These are phyloP conservation scores for Merluccius polli DNA, from an alignment of 2,797 vertebrate genomes.

Conservation along the genomic window DNA sequence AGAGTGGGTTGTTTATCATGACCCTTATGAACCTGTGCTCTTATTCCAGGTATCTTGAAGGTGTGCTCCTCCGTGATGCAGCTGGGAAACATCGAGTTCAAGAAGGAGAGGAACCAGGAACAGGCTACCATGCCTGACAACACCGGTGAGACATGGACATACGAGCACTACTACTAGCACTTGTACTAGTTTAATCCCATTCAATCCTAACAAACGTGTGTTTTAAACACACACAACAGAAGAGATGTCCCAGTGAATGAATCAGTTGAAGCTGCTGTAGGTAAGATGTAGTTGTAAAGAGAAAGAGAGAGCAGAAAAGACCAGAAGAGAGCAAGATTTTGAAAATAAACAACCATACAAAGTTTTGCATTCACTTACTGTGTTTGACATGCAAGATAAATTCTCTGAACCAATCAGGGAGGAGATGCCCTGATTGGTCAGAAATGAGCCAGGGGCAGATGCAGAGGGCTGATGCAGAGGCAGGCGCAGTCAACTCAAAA, in stretches of 20 bases:
- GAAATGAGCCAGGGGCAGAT: background rate
- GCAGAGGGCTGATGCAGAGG: background rate
- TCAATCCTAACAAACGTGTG: background rate
- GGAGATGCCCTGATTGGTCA: too few species aligned
- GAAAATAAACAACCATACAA: too few species aligned
- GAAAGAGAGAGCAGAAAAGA: too few species aligned
- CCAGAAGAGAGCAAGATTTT: too few species aligned
- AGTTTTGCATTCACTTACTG: background rate
- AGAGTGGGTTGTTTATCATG: background rate
- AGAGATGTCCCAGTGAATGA: background rate
- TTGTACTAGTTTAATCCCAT: background rate
- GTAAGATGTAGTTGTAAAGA: too few species aligned
- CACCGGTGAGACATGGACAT: constrained; percentile 76
- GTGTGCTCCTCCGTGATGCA: constrained; percentile 93
- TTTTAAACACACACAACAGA: background rate
- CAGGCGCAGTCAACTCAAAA: too few species aligned
- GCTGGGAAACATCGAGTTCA: constrained; percentile 95
- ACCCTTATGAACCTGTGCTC: background rate
- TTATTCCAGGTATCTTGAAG: constrained; percentile 82
- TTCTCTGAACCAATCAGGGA: too few species aligned
- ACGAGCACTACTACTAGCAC: background rate
- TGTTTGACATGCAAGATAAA: background rate
- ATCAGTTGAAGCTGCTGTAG: background rate
- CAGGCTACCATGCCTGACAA: constrained; percentile 98
- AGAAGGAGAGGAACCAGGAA: constrained; percentile 96